phyloP scores from a whole-genome alignment of 2,113 vertebrate genomes.

The Fregata magnificens region DNA sequence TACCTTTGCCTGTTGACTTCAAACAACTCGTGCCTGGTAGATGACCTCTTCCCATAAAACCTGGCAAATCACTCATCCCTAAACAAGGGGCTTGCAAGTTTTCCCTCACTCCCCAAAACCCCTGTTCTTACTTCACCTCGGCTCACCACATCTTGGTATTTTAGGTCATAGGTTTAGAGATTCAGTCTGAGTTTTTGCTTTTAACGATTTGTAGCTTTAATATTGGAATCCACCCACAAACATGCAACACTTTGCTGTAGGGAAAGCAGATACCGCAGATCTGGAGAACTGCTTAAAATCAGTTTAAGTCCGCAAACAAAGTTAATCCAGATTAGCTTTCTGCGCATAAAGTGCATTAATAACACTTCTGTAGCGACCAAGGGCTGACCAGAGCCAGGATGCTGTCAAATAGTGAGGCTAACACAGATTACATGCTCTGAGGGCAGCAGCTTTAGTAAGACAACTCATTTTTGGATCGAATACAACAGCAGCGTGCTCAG shows the following conservation, averaged over 20 bases:
- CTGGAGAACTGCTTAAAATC: background rate
- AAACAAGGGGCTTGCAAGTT: background rate
- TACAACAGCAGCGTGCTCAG: accelerated
- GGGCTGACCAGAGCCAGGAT: background rate
- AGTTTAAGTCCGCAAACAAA: background rate
- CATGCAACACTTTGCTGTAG: accelerated
- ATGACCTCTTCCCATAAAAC: background rate
- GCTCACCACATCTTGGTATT: background rate
- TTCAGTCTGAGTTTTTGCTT: background rate
- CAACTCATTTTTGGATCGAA: background rate
- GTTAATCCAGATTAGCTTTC: background rate
- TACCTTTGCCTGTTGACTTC: background rate
- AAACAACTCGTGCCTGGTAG: background rate
- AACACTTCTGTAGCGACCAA: background rate
- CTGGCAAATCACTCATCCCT: background rate
- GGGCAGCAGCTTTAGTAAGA: background rate
- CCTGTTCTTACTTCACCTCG: background rate
- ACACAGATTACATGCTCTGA: background rate
- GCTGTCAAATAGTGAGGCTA: background rate
- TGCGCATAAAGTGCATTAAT: background rate
- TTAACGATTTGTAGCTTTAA: background rate
- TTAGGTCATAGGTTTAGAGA: background rate
- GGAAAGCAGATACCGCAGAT: background rate
- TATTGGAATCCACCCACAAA: background rate
- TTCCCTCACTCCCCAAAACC: background rate